Percentiles rank a stretch among this genome's conserved stretches.
These are phyloP conservation scores for Drosophila buzzatii DNA, from an alignment of 2,888 invertebrate species.

Conservation along the genomic window DNA sequence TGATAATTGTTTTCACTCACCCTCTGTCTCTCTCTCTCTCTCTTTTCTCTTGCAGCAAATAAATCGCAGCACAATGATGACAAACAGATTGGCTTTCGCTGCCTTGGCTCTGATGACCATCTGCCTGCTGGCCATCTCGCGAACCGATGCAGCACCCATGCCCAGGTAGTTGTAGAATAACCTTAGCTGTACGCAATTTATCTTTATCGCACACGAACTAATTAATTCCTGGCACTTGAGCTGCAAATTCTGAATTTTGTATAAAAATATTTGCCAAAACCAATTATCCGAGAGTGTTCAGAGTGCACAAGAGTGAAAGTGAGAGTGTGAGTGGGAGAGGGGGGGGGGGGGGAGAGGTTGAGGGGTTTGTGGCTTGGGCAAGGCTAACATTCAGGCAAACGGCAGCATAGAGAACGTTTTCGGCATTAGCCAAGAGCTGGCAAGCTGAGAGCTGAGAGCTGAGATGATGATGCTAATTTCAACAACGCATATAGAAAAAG, in stretches of 20 bases:
- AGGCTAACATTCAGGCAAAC: neutral
- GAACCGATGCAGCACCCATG: constrained; percentile 84
- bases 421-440: constrained; percentile 5
- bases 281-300: constrained; percentile 57
- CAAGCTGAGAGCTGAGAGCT: constrained; percentile 7
- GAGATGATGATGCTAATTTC: constrained; percentile 23
- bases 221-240: constrained; percentile 61
- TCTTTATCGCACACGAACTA: constrained; percentile 11
- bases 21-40: constrained; percentile 5
- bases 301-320: neutral
- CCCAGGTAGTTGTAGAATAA: constrained; percentile 85
- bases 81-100: constrained; percentile 77
- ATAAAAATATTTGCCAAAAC: constrained; percentile 56
- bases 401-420: neutral
- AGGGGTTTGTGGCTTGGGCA: neutral
- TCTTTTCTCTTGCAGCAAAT: constrained; percentile 44
- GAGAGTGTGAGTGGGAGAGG: neutral
- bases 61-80: constrained; percentile 72
- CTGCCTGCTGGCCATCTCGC: constrained; percentile 80
- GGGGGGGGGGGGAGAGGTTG: too few relatives aligned
- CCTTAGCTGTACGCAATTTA: constrained; percentile 22
- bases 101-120: constrained; percentile 77
- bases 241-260: constrained; percentile 29
- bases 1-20: neutral
- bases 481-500: constrained; percentile 16